Base-by-base conservation (phyloP, 1,140 invertebrate genomes). In the Drosophila sulfurigaster region DNA sequence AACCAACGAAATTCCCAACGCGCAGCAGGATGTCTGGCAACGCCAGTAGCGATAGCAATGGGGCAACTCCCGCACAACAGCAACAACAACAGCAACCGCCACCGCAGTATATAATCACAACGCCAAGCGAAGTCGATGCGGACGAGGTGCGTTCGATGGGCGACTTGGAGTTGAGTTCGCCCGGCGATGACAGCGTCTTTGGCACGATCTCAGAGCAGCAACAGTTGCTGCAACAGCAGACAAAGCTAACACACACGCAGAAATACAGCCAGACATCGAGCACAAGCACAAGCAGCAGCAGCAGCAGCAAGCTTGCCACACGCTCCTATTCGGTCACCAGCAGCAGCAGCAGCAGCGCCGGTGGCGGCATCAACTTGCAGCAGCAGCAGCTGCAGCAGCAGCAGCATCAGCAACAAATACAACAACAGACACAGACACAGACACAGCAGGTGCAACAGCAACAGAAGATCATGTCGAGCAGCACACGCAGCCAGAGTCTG, bases 21-120 rank as follows among this genome's bases (percentile, higher is more conserved):
- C 49, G 28, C 30, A 32, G 30, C 30, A 32, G 0, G 32, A 70
- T 71, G 68, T 71, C 68, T 25, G 60, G 52, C 60, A 72, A 65
- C 43, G 52, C 48, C 43, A 74, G 41, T 38, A 74, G 41, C 8
- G 74, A 73, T 25, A 78, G 51, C 20, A 64, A 62, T 65, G 71
- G 65, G 6, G 71, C 15, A 7, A 46, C 16, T 16, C 63, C 71
- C 67, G 56, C 46, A 28, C 54, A 41, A 4, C 15, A 7, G 7
- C 54, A 32, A 6, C n/a, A 10, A 0, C 20, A 25, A 25, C 20
- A 25, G 3, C 51, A 56, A 51, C 67, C 75, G 11, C 85, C 92
- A 20, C 92, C 92, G 4, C 91, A 92, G 54, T 92, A 92, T 30
- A 92, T 92, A 8, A 90, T 92, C 54, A 92, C 92, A 28, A 92